Evolutionary conservation across 2,888 invertebrate species (phyloP), one percentile per base, ranked within the genome.

Genomic region (Drepanosiphum platanoidis): DNA sequence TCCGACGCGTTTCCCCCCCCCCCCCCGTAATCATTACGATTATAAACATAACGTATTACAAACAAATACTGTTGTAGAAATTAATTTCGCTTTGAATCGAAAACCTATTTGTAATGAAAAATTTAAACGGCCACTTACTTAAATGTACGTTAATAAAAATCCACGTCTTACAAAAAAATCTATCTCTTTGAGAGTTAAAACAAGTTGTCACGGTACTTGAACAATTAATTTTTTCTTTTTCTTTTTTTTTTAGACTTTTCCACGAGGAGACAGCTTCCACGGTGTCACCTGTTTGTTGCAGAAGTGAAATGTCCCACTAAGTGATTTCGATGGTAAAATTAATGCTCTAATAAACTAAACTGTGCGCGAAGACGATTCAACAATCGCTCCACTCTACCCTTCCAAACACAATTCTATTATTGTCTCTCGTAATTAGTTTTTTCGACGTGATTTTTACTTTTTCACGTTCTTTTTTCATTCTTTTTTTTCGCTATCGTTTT

Each of bases 291-390:
- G 34, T 75, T 58, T 58, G 3, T 30, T n/a, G 9, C 34, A 52
- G 11, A 80, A 80, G 80, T 80, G 80, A 80, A 80, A 80, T 46
- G 70, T 15, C 32, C 30, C 42, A 27, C n/a, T 27, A 68, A 46
- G 34, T 68, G 34, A 80, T 80, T 80, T 46, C 9, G n/a, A 71
- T 70, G 52, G 34, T n/a, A 52, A 80, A 80, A 80, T 70, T 80
- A 80, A 80, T 80, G 80, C 80, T 80, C 80, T 70, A 58, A 71
- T 80, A 80, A 80, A 71, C 52, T 36, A 18, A 39, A 18, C 27
- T n/a, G 58, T 58, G 36, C 58, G 36, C 3, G 58, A 36, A 52
- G 75, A 77, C 36, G 75, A 77, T 58, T 77, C 58, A 9, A 18
- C n/a, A 36, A 61, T 58, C 75, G 75, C 61, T 77, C 75, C 75